Percentiles rank a stretch among this genome's conserved stretches.
These are phyloP conservation scores for Petrophora chlorosata DNA, from an alignment of 2,888 invertebrate species.

Conservation along the genomic window DNA sequence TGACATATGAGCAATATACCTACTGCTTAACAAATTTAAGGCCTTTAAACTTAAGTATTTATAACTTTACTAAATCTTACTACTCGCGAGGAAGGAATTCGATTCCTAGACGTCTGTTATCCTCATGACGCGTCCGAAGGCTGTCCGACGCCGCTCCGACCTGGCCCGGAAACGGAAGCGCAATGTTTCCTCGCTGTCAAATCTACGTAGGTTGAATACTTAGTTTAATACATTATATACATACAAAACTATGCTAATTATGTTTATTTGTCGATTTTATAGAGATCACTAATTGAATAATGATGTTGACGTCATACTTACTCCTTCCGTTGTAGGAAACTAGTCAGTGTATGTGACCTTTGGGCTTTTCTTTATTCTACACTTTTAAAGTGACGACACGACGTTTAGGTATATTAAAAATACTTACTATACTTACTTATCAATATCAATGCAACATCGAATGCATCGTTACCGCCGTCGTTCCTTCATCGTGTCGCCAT, in stretches of 20 bases:
- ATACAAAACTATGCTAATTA: slow-evolving; percentile 1
- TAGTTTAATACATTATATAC: neutral
- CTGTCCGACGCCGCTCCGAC: neutral
- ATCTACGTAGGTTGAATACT: slow-evolving; percentile 3
- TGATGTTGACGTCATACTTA: no score
- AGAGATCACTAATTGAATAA: no score
- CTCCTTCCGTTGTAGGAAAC: no score
- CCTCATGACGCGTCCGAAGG: slow-evolving; percentile 10
- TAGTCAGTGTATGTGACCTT: no score
- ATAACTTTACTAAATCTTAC: neutral
- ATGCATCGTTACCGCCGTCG: neutral
- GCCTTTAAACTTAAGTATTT: no score
- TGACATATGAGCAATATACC: no score
- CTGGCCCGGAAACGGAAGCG: slow-evolving; percentile 16
- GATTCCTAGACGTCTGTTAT: neutral
- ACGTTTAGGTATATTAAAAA: no score
- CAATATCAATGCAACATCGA: no score
- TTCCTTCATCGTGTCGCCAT: neutral
- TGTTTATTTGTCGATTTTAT: neutral
- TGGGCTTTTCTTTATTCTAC: no score
- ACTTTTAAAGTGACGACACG: no score
- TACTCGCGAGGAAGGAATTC: neutral
- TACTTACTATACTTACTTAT: no score
- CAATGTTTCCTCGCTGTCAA: slow-evolving; percentile 7
- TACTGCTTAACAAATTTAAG: no score